phyloP scores from a whole-genome alignment of 2,797 vertebrate genomes.

The Enteromius treurensis region DNA sequence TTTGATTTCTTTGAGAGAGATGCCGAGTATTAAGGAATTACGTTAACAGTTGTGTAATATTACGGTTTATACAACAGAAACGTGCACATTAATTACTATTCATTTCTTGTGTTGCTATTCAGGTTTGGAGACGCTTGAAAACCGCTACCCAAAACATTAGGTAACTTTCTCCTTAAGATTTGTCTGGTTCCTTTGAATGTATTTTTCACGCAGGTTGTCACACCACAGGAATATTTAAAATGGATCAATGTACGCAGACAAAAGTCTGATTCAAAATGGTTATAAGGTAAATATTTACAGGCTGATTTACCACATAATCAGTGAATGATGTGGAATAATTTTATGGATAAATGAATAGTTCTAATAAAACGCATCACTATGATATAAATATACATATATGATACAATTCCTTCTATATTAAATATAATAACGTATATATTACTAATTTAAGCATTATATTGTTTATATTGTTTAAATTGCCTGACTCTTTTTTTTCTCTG shows the following conservation, averaged over 20 bases:
- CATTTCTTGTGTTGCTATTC: not conserved
- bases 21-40: not conserved
- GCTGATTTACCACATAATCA: not conserved
- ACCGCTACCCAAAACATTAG: not conserved
- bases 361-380: not conserved
- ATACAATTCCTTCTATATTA: not conserved
- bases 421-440: too few species aligned
- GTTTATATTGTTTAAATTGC: too few species aligned
- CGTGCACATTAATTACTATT: too few species aligned
- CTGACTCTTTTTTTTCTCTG: not conserved
- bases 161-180: not conserved
- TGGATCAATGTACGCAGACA: not conserved
- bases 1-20: not conserved
- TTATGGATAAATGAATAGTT: too few species aligned
- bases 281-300: not conserved
- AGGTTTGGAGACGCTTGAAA: not conserved
- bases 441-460: not conserved
- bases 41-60: not conserved
- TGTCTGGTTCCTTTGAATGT: not conserved
- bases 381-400: too few species aligned
- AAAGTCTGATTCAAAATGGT: not conserved
- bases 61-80: not conserved
- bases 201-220: not conserved
- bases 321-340: not conserved
- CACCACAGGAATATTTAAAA: not conserved